These are phyloP conservation scores for Agrotis puta DNA, from an alignment of 2,888 invertebrate species.

Conservation along the genomic window DNA sequence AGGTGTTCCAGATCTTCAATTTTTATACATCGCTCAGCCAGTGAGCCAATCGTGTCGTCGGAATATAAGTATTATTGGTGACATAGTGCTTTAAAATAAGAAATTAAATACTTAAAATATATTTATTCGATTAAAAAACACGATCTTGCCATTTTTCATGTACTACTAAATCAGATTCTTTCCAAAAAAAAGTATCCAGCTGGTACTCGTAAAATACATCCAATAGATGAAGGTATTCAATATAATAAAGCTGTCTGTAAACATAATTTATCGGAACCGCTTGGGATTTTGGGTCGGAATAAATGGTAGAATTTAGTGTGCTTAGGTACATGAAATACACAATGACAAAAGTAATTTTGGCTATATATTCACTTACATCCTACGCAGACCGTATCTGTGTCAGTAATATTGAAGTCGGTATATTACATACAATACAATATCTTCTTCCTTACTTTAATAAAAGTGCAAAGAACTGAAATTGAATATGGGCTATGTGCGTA, in stretches of 20 bases:
- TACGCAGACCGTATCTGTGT: background rate
- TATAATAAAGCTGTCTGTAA: constrained; percentile 31
- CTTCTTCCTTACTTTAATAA: background rate
- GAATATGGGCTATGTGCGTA: background rate
- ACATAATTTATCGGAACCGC: constrained; percentile 32
- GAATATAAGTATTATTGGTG: too few relatives aligned
- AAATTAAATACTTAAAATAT: too few relatives aligned
- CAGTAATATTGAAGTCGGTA: background rate
- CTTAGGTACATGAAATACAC: constrained; percentile 13
- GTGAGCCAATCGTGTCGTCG: too few relatives aligned
- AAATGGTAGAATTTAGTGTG: constrained; percentile 29
- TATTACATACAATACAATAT: background rate
- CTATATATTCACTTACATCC: background rate
- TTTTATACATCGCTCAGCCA: too few relatives aligned
- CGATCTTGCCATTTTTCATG: too few relatives aligned
- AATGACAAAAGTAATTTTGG: constrained; percentile 16
- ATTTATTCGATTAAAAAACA: too few relatives aligned
- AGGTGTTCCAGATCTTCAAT: too few relatives aligned
- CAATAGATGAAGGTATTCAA: constrained; percentile 12
- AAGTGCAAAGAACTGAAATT: background rate
- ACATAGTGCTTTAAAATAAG: too few relatives aligned
- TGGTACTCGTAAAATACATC: background rate
- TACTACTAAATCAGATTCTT: too few relatives aligned
- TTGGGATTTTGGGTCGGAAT: constrained; percentile 39
- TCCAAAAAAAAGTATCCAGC: too few relatives aligned